These are phyloP conservation scores for Eulacestoma nigropectus DNA, from an alignment of 2,113 vertebrate species.

Conservation along the genomic window DNA sequence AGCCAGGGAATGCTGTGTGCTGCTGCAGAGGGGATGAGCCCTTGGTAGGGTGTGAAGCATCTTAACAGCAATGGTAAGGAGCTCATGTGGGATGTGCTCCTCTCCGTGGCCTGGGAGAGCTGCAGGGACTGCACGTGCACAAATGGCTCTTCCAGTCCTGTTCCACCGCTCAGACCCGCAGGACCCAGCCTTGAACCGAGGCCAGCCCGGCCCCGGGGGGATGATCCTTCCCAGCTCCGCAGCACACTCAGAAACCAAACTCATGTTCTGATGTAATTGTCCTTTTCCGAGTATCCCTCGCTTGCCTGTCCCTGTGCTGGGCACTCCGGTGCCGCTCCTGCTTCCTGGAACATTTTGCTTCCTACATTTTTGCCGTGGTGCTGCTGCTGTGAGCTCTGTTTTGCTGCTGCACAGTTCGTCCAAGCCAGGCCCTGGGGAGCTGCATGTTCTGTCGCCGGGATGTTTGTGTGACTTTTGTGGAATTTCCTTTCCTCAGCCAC, in stretches of 20 bases:
- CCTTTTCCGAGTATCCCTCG: neutral
- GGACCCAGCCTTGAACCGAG: neutral
- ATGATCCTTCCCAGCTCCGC: neutral
- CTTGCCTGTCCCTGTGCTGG: neutral
- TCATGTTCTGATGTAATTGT: neutral
- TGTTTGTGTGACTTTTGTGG: conserved; percentile 32
- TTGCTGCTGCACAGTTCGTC: conserved; percentile 18
- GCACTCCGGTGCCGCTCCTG: neutral
- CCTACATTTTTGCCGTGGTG: neutral
- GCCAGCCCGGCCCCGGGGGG: neutral
- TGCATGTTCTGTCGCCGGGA: neutral
- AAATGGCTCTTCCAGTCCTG: neutral
- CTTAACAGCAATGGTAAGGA: rapidly evolving
- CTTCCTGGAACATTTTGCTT: conserved; percentile 40
- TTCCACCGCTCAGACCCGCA: rapidly evolving
- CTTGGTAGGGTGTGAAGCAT: neutral
- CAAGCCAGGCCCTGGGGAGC: conserved; percentile 36
- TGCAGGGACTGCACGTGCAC: rapidly evolving
- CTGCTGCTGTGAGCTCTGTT: neutral
- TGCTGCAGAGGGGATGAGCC: neutral
- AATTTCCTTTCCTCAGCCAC: neutral
- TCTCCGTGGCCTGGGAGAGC: rapidly evolving
- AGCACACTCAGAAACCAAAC: neutral
- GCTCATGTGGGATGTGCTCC: neutral
- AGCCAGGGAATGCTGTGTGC: neutral